Conservation (phyloP, 2,888 invertebrate species). For the Melanophora roralis region DNA sequence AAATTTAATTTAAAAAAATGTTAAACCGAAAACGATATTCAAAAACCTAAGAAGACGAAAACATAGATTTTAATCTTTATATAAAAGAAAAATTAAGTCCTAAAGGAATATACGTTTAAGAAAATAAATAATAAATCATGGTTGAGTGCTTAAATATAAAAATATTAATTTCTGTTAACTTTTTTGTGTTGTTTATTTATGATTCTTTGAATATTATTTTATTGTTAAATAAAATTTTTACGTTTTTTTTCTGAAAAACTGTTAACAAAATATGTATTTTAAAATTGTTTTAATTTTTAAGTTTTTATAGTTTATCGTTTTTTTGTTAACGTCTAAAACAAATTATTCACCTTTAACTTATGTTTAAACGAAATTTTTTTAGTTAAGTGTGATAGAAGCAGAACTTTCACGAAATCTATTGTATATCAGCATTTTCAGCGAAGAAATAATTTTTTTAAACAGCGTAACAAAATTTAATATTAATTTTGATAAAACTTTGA, state of each 20-base stretch:
- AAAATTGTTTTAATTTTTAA: constrained; percentile 16
- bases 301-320: too few relatives aligned
- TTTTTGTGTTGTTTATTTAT: constrained; percentile 37
- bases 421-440: too few relatives aligned
- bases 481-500: too few relatives aligned
- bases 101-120: constrained; percentile 24
- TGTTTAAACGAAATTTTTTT: too few relatives aligned
- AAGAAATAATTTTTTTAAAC: too few relatives aligned
- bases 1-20: constrained; percentile 26
- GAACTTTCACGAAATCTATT: too few relatives aligned
- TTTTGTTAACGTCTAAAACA: too few relatives aligned
- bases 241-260: constrained; percentile 36
- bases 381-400: too few relatives aligned
- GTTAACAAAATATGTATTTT: background rate
- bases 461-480: too few relatives aligned
- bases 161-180: constrained; percentile 16
- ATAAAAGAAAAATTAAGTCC: constrained; percentile 10
- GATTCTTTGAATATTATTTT: constrained; percentile 21
- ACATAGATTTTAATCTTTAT: background rate
- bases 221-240: constrained; percentile 32
- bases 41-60: background rate
- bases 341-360: too few relatives aligned
- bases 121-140: constrained; percentile 4
- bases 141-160: constrained; percentile 17
- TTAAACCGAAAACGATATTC: constrained; percentile 6